These are phyloP conservation scores for Pluvialis apricaria DNA, from an alignment of 2,113 vertebrate genomes.

Conservation along the genomic window DNA sequence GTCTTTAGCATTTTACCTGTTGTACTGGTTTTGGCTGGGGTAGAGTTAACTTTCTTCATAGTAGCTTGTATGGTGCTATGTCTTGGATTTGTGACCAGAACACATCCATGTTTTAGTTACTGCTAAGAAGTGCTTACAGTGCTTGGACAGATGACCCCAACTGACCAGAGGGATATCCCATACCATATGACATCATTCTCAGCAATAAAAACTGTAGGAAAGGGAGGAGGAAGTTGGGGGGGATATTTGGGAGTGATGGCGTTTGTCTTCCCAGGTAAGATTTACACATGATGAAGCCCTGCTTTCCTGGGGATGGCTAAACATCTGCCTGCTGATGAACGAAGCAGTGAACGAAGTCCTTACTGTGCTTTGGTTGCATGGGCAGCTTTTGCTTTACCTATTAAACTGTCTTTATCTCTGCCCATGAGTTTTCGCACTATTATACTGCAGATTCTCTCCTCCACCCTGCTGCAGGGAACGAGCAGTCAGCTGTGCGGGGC, in stretches of 20 bases:
- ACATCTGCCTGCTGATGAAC: not conserved
- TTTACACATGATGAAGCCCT: no score
- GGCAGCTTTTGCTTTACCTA: not conserved
- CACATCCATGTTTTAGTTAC: not conserved
- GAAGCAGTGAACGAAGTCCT: not conserved
- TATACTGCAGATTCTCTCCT: not conserved
- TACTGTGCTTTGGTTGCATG: not conserved
- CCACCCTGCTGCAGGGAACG: no score
- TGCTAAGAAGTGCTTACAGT: not conserved
- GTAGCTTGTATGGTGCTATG: not conserved
- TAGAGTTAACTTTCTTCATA: not conserved
- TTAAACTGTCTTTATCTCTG: not conserved
- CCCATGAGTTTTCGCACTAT: not conserved
- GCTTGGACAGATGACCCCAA: not conserved
- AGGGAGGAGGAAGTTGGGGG: not conserved
- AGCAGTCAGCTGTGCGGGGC: fast-evolving
- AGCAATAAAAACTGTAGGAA: not conserved
- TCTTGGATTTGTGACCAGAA: not conserved
- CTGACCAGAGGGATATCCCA: not conserved
- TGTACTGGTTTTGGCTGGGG: not conserved
- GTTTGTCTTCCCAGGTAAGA: not conserved
- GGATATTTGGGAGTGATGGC: not conserved
- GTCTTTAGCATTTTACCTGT: not conserved
- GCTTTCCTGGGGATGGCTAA: not conserved
- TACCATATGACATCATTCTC: not conserved